A percentile compares a stretch with the other conserved stretches of the same genome.
phyloP scores from a whole-genome alignment of 2,888 invertebrate species.

The Cristatella mucedo region DNA sequence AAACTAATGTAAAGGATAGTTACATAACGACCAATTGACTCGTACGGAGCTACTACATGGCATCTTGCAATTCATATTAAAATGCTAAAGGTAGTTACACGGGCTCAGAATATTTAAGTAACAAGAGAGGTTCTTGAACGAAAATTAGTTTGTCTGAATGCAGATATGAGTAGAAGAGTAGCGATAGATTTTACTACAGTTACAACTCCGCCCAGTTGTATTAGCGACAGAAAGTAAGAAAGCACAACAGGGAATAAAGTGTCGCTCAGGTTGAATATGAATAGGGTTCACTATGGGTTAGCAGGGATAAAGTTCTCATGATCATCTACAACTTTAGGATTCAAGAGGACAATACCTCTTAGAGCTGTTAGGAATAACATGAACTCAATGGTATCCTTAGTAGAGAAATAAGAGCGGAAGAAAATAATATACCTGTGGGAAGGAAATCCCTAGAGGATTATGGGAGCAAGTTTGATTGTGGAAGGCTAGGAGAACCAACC shows the following conservation, averaged over 20 bases:
- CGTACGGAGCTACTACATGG: constrained; percentile 52
- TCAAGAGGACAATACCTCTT: constrained; percentile 43
- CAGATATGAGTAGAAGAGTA: constrained; percentile 49
- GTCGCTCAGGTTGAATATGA: constrained; percentile 70
- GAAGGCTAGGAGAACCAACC: constrained; percentile 50
- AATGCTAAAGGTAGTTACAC: constrained; percentile 45
- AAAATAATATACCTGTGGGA: constrained; percentile 53
- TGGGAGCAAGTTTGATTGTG: constrained; percentile 53
- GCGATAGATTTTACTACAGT: constrained; percentile 51
- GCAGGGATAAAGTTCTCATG: constrained; percentile 59
- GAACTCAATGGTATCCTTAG: constrained; percentile 45
- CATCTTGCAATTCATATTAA: constrained; percentile 57
- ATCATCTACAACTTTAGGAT: constrained; percentile 50
- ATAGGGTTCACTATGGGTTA: constrained; percentile 53
- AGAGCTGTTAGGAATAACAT: constrained; percentile 18
- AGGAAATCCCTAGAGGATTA: constrained; percentile 51
- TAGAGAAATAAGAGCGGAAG: constrained; percentile 51
- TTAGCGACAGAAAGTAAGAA: constrained; percentile 64
- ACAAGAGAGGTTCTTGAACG: constrained; percentile 39
- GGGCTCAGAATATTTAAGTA: constrained; percentile 42
- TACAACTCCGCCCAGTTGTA: constrained; percentile 59
- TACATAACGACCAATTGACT: constrained; percentile 14
- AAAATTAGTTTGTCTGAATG: constrained; percentile 43
- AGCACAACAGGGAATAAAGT: constrained; percentile 67
- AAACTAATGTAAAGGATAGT: constrained; percentile 14